Percentiles rank a stretch among this genome's conserved stretches.
phyloP scores from a whole-genome alignment of 2,888 invertebrate species.

The Nemurella pictetii region DNA sequence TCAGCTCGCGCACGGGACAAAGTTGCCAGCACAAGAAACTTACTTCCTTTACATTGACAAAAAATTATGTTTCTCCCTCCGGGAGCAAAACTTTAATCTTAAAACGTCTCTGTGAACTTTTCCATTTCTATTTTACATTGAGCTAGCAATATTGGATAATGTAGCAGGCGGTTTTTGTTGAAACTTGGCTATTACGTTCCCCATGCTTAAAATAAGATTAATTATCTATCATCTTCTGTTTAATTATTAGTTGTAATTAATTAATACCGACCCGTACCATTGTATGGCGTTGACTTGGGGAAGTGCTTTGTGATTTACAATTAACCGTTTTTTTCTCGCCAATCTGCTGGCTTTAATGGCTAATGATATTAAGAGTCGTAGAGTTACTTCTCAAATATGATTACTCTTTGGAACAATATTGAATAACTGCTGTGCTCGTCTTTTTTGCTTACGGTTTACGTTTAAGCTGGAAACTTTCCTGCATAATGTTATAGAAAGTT shows the following conservation, averaged over 20 bases:
- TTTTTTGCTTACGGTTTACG: neutral
- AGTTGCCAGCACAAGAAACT: neutral
- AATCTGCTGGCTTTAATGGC: slow-evolving; percentile 16
- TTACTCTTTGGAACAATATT: slow-evolving; percentile 1
- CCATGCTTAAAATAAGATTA: slow-evolving; percentile 15
- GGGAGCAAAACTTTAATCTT: slow-evolving; percentile 9
- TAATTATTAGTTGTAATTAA: slow-evolving; percentile 28
- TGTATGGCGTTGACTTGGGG: neutral
- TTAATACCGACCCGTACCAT: slow-evolving; percentile 20
- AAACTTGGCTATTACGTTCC: neutral
- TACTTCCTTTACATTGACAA: neutral
- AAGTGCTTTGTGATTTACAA: slow-evolving; percentile 11
- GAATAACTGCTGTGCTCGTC: neutral
- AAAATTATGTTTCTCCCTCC: slow-evolving; percentile 13
- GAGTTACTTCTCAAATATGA: neutral
- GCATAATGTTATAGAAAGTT: neutral
- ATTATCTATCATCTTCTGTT: slow-evolving; percentile 27
- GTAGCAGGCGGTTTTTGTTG: neutral
- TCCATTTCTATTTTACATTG: slow-evolving; percentile 14
- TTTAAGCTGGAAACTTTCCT: neutral
- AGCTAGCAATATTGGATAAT: slow-evolving; percentile 17
- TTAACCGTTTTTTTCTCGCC: slow-evolving; percentile 18
- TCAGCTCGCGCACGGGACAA: no score
- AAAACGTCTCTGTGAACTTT: slow-evolving; percentile 8
- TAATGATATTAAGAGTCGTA: neutral